These are phyloP conservation scores for Eonycteris spelaea DNA, from an alignment of 2,113 vertebrate species.

Conservation along the genomic window DNA sequence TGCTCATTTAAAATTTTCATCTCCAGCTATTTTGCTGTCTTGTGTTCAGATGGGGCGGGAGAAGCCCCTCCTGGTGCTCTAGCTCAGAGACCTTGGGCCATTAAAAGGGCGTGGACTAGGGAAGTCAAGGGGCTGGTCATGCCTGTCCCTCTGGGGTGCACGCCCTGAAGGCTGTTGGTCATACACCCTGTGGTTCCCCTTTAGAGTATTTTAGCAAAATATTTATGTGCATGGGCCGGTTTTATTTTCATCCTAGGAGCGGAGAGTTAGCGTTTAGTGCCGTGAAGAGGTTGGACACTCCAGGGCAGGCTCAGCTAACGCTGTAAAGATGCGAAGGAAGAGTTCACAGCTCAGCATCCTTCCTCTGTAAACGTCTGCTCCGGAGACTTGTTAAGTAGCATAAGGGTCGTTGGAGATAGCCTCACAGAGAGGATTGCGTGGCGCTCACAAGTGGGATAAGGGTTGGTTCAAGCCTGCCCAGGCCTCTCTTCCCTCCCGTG, in stretches of 20 bases:
- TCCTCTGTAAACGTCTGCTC: background rate
- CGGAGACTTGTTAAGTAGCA: background rate
- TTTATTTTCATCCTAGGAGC: background rate
- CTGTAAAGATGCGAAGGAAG: background rate
- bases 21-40: background rate
- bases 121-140: background rate
- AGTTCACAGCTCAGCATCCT: background rate
- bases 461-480: background rate
- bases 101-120: background rate
- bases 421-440: background rate
- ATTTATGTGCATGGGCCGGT: background rate
- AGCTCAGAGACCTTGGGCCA: background rate
- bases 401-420: background rate
- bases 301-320: accelerated
- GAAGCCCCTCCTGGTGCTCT: too few relatives aligned
- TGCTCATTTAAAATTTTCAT: background rate
- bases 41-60: background rate
- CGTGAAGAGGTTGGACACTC: background rate
- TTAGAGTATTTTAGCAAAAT: background rate
- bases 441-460: accelerated
- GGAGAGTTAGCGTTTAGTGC: background rate
- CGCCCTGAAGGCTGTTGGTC: background rate
- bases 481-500: accelerated
- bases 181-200: background rate
- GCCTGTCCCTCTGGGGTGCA: background rate